Evolutionary conservation across 2,888 invertebrate genomes (phyloP).

Genomic region (Nomada ruficornis): DNA sequence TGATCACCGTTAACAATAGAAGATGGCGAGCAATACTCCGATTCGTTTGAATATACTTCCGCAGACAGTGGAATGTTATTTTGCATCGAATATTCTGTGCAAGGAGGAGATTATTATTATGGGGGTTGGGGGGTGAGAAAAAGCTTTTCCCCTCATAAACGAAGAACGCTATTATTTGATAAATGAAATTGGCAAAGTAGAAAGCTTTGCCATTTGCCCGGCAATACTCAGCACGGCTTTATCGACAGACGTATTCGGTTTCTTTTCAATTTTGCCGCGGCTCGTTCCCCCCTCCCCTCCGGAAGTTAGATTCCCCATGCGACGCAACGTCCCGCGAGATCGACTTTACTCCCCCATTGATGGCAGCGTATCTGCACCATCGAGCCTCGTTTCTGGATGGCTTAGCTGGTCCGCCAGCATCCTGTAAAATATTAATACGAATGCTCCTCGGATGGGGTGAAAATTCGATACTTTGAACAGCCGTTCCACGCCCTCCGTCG

Average conservation of each 20-base stretch:
- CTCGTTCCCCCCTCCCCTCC: not conserved
- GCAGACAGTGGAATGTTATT: too few species aligned
- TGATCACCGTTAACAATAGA: too few species aligned
- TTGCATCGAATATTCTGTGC: too few species aligned
- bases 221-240: not conserved
- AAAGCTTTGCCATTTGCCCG: too few species aligned
- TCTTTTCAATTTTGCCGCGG: conserved; percentile 19
- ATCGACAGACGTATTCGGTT: conserved; percentile 7
- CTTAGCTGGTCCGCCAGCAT: conserved; percentile 52
- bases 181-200: too few species aligned
- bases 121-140: too few species aligned
- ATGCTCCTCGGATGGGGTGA: conserved; percentile 75
- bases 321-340: conserved; percentile 40
- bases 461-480: conserved; percentile 76
- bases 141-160: too few species aligned
- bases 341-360: conserved; percentile 63
- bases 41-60: too few species aligned
- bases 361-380: conserved; percentile 55
- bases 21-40: too few species aligned
- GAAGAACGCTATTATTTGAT: too few species aligned
- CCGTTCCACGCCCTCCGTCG: conserved; percentile 41
- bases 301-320: conserved; percentile 17
- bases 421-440: conserved; percentile 80
- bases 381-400: conserved; percentile 60
- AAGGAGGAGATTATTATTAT: too few species aligned